Conservation (phyloP, 2,888 invertebrate genomes). For the Epirrita christyi region DNA sequence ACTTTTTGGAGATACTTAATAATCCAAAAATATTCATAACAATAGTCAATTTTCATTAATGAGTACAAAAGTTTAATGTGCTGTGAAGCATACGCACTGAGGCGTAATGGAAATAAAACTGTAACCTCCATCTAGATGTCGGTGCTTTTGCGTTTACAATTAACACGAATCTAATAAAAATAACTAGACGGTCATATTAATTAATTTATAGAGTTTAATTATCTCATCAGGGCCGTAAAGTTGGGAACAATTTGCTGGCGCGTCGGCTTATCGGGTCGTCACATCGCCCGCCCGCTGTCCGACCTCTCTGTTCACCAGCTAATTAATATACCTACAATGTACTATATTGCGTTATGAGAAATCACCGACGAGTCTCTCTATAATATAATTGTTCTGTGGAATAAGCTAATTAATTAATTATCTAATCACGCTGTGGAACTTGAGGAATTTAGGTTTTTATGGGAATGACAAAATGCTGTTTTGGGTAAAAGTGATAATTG, state of each 20-base stretch:
- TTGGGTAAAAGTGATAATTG: constrained; percentile 3
- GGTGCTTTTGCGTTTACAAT: constrained; percentile 62
- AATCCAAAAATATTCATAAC: constrained; percentile 27
- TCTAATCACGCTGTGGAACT: constrained; percentile 20
- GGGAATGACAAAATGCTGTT: constrained; percentile 26
- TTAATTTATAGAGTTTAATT: constrained; percentile 81
- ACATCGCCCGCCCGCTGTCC: constrained; percentile 58
- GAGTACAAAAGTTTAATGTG: constrained; percentile 35
- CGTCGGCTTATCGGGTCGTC: constrained; percentile 71
- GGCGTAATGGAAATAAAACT: constrained; percentile 31
- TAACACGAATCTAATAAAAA: constrained; percentile 70
- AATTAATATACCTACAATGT: constrained; percentile 51
- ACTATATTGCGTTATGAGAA: constrained; percentile 60
- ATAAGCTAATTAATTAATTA: constrained; percentile 47
- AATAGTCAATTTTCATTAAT: constrained; percentile 33
- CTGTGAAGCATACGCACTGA: constrained; percentile 38
- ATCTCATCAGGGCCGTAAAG: constrained; percentile 75
- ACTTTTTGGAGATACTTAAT: too few relatives aligned
- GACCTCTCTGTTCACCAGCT: constrained; percentile 49
- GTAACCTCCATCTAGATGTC: constrained; percentile 47
- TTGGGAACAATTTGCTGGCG: constrained; percentile 67
- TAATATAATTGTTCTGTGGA: constrained; percentile 45
- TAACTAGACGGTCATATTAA: constrained; percentile 72
- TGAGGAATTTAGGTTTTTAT: constrained; percentile 30
- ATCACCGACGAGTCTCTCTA: constrained; percentile 60